phyloP scores from a whole-genome alignment of 2,888 invertebrate genomes.

The Drosophila kuntzei region DNA sequence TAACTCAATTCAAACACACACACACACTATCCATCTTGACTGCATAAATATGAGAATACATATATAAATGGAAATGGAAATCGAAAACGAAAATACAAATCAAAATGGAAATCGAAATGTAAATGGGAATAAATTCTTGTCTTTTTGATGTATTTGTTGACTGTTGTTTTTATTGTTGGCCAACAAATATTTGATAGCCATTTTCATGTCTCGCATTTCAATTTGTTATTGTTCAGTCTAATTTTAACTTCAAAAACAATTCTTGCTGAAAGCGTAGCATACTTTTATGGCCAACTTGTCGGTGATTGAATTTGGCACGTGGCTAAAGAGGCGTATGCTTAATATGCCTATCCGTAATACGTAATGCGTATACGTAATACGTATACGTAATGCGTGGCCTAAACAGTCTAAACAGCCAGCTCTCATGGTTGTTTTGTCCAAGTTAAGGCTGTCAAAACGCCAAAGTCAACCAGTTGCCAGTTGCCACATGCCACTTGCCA shows the following conservation, averaged over 20 bases:
- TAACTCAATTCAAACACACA: slow-evolving; percentile 28
- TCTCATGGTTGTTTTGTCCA: slow-evolving; percentile 34
- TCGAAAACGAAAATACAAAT: slow-evolving; percentile 47
- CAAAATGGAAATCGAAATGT: slow-evolving; percentile 43
- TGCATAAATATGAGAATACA: slow-evolving; percentile 61
- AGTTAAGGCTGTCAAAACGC: slow-evolving; percentile 49
- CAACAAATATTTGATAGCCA: slow-evolving; percentile 35
- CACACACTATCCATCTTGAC: slow-evolving; percentile 61
- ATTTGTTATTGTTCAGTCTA: slow-evolving; percentile 41
- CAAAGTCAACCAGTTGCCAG: slow-evolving; percentile 30
- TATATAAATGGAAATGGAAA: slow-evolving; percentile 57
- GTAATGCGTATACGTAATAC: slow-evolving; percentile 31
- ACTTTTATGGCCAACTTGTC: slow-evolving; percentile 45
- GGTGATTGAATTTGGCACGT: slow-evolving; percentile 44
- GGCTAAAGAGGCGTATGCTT: slow-evolving; percentile 29
- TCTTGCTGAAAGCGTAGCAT: no score
- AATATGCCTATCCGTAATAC: slow-evolving; percentile 17
- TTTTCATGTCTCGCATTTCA: slow-evolving; percentile 35
- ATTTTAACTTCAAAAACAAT: slow-evolving; percentile 58
- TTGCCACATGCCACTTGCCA: slow-evolving; percentile 6
- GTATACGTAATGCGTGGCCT: slow-evolving; percentile 13
- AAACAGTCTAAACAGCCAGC: background rate
- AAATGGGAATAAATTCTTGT: slow-evolving; percentile 31
- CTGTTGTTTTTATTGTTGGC: slow-evolving; percentile 56
- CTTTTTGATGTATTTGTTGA: slow-evolving; percentile 54